A percentile compares a stretch with the other conserved stretches of the same genome.
These are phyloP conservation scores for Tipula lateralis DNA, from an alignment of 2,888 invertebrate species.

Conservation along the genomic window DNA sequence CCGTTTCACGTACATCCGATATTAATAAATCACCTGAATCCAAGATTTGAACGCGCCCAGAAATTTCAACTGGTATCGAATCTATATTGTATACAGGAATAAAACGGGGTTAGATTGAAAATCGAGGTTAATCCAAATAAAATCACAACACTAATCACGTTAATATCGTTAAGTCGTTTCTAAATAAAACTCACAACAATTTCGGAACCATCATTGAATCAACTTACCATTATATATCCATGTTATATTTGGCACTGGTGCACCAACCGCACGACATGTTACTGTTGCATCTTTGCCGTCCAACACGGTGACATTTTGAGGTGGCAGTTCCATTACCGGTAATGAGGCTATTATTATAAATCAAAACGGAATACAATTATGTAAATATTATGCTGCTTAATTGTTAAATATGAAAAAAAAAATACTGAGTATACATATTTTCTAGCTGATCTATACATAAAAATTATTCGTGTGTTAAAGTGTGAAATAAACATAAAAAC, in stretches of 20 bases:
- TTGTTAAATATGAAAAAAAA: not conserved
- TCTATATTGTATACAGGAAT: constrained; percentile 47
- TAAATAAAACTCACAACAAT: constrained; percentile 28
- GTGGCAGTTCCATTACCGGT: constrained; percentile 79
- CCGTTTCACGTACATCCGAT: constrained; percentile 73
- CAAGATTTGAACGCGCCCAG: constrained; percentile 76
- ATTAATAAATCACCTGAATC: constrained; percentile 85
- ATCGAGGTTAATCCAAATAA: not conserved
- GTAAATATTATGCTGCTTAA: not conserved
- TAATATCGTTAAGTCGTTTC: not conserved
- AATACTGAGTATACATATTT: constrained; percentile 41
- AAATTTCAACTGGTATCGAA: constrained; percentile 57
- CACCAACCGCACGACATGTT: constrained; percentile 81
- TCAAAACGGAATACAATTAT: constrained; percentile 38
- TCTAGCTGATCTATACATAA: constrained; percentile 37
- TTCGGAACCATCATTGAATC: constrained; percentile 30
- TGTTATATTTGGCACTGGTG: constrained; percentile 83
- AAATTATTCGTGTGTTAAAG: constrained; percentile 31
- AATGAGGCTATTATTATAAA: constrained; percentile 62
- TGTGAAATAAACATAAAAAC: constrained; percentile 33
- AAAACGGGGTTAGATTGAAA: constrained; percentile 34
- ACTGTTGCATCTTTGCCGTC: constrained; percentile 91
- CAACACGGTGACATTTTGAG: constrained; percentile 81
- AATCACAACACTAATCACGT: constrained; percentile 20
- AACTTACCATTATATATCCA: constrained; percentile 91